Evolutionary conservation across 2,888 invertebrate genomes (phyloP).

Genomic region (Dysmachus trigonus): DNA sequence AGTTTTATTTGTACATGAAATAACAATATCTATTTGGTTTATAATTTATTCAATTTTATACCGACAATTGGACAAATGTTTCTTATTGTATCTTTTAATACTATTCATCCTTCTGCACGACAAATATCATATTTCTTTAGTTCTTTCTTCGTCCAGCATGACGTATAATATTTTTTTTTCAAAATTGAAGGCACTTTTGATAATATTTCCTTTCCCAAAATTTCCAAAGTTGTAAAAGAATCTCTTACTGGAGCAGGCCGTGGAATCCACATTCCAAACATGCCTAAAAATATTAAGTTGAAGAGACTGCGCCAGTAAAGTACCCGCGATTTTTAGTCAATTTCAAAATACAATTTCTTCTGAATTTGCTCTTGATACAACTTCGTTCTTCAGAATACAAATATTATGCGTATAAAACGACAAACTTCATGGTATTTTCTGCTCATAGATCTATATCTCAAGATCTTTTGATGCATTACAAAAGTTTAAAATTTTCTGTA

Average conservation of each 20-base stretch:
- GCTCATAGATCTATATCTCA: not conserved
- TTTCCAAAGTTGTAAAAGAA: not conserved
- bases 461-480: not conserved
- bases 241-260: not conserved
- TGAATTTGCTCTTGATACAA: not conserved
- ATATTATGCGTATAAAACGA: constrained; percentile 3
- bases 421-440: not conserved
- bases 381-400: constrained; percentile 18
- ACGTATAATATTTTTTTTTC: constrained; percentile 21
- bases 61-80: constrained; percentile 32
- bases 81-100: not conserved
- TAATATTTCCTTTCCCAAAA: constrained; percentile 10
- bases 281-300: not conserved
- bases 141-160: not conserved
- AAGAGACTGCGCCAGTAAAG: not conserved
- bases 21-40: not conserved
- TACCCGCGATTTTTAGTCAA: not conserved
- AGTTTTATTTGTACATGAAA: not conserved
- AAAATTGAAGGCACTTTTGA: constrained; percentile 41
- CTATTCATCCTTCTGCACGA: not conserved
- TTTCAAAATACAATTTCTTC: not conserved
- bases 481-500: constrained; percentile 26
- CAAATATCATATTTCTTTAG: not conserved
- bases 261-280: not conserved
- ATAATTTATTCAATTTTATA: constrained; percentile 23